These are phyloP conservation scores for Megastigmus dorsalis DNA, from an alignment of 2,888 invertebrate species.

Conservation along the genomic window DNA sequence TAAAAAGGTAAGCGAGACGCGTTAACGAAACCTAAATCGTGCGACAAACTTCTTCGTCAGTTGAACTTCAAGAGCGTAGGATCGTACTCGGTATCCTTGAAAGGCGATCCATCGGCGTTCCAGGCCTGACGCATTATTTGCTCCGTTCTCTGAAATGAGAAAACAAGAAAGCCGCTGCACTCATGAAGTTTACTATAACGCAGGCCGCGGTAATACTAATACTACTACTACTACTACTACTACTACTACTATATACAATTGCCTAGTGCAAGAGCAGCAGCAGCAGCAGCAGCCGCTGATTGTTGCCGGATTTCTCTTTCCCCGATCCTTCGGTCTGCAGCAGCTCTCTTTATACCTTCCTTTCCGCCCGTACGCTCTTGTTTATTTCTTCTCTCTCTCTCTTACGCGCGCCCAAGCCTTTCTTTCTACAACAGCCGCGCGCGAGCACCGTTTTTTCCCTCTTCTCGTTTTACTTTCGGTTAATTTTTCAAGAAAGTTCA, in stretches of 20 bases:
- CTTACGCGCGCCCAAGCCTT: not conserved
- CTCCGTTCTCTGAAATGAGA: constrained; percentile 75
- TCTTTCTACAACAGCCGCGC: not conserved
- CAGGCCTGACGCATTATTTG: constrained; percentile 86
- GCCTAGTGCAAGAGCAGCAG: not conserved
- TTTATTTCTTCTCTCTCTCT: not conserved
- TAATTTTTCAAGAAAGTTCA: too few relatives aligned
- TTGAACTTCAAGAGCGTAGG: constrained; percentile 77
- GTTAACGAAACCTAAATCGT: too few relatives aligned
- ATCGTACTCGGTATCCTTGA: constrained; percentile 89
- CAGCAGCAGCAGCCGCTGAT: too few relatives aligned
- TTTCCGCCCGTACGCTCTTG: not conserved
- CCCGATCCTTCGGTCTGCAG: constrained; percentile 37
- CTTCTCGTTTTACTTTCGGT: not conserved
- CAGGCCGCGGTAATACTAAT: not conserved
- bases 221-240: too few relatives aligned
- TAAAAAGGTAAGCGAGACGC: too few relatives aligned
- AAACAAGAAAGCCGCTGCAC: constrained; percentile 24
- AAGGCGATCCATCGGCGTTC: constrained; percentile 91
- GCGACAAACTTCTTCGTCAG: too few relatives aligned
- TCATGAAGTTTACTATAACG: not conserved
- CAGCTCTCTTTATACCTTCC: too few relatives aligned
- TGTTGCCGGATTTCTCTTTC: constrained; percentile 41
- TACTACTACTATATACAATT: too few relatives aligned
- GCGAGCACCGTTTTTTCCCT: too few relatives aligned